Evolutionary conservation across 2,797 vertebrate genomes (phyloP).

Genomic region (Cossypha polioptera): DNA sequence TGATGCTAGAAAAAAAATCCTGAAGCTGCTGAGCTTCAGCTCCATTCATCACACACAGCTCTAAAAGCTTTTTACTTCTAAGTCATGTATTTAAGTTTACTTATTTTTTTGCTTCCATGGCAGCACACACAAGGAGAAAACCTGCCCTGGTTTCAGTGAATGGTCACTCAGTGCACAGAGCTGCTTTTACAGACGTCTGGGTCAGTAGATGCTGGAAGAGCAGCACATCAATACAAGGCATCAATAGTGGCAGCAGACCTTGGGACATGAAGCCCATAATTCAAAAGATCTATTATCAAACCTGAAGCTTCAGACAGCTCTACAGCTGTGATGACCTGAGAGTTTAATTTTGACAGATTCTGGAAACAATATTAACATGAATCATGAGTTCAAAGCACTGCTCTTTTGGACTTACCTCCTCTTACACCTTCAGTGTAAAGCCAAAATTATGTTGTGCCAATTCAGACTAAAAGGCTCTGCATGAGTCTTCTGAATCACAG

Average conservation of each 20-base stretch:
- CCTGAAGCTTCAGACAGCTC: neutral
- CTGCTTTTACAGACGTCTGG: neutral
- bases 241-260: neutral
- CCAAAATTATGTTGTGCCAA: fast-evolving
- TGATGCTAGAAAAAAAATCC: neutral
- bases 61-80: neutral
- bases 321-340: neutral
- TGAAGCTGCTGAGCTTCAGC: neutral
- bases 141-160: neutral
- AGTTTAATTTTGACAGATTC: neutral
- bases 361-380: neutral
- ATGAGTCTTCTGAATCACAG: neutral
- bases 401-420: neutral
- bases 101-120: neutral
- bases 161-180: neutral
- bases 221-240: neutral
- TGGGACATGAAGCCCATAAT: neutral
- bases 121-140: neutral
- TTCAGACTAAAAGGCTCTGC: neutral
- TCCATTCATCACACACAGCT: fast-evolving
- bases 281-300: neutral
- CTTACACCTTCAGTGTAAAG: neutral
- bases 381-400: neutral
- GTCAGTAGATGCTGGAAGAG: neutral
- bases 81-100: neutral